A percentile compares a stretch with the other conserved stretches of the same genome.
phyloP scores from a whole-genome alignment of 1,140 invertebrate species.

The Cyclargus thomasi region DNA sequence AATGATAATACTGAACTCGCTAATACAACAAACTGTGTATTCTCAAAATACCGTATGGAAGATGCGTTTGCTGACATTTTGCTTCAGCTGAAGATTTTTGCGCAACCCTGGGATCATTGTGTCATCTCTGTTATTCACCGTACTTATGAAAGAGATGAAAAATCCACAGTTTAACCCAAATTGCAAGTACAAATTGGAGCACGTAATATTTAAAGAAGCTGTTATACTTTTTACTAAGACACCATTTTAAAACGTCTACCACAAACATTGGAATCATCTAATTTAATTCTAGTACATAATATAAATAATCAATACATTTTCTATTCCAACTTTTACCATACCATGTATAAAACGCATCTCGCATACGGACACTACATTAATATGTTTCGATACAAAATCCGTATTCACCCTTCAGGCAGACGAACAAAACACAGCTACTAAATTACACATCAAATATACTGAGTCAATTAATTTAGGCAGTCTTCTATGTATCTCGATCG shows the following conservation, averaged over 20 bases:
- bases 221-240: too few relatives aligned
- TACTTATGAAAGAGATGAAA: too few relatives aligned
- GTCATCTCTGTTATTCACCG: too few relatives aligned
- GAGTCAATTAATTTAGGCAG: conserved; percentile 69
- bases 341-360: not conserved
- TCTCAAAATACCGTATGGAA: conserved; percentile 14
- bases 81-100: not conserved
- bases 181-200: too few relatives aligned
- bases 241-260: too few relatives aligned
- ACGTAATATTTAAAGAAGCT: too few relatives aligned
- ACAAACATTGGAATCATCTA: too few relatives aligned
- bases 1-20: conserved; percentile 71
- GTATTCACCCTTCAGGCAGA: conserved; percentile 17
- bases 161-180: too few relatives aligned
- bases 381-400: conserved; percentile 1
- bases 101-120: too few relatives aligned
- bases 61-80: conserved; percentile 31
- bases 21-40: conserved; percentile 69
- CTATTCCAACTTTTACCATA: too few relatives aligned
- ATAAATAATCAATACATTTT: too few relatives aligned
- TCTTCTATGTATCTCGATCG: conserved; percentile 69
- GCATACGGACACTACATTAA: conserved; percentile 16
- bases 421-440: conserved; percentile 46
- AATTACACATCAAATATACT: conserved; percentile 59
- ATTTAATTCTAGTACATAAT: too few relatives aligned